Evolutionary conservation across 2,113 vertebrate species (phyloP), one percentile per base, ranked within the genome.

Genomic region (Pterocles orientalis): DNA sequence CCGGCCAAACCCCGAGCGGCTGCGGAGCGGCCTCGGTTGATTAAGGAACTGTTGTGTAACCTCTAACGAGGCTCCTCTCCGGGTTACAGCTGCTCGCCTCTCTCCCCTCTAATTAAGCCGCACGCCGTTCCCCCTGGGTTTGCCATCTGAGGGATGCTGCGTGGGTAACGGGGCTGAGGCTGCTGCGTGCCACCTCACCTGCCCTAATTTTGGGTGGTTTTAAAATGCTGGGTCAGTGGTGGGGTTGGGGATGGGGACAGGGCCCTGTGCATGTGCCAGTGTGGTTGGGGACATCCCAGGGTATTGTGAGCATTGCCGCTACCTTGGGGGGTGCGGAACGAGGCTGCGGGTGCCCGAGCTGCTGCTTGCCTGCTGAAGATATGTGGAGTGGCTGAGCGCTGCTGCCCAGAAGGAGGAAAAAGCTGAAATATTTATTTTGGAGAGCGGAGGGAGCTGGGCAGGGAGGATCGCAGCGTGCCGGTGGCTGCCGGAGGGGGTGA

Each of bases 371-470:
- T 17, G 3, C 78, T 69, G 72, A 43, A 82, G 80, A 43, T 16
- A 20, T 1, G 18, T 4, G 14, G 88, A 87, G 87, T 34, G 0
- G 23, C 70, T 56, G 89, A 88, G 72, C 1, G 5, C 68, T 91
- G 87, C 86, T 97, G 90, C 88, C 90, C 90, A 94, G 77, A 80
- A 95, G 77, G 89, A 92, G 79, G 86, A 53, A 87, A 92, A 92
- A 87, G 62, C 64, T 5, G 28, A 75, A 91, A 24, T 96, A 39
- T 95, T 97, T 96, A 71, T 94, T 72, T 96, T 96, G 94, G 94
- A 89, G 82, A 85, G 87, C 75, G 45, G 31, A 80, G 75, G 47
- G 68, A 96, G 71, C 5, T n/a, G 10, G 94, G 82, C 45, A 24
- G 69, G 69, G 68, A 75, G 80, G 51, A 43, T n/a, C 2, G 7